Base-by-base conservation (phyloP, 2,888 invertebrate species). In the Trissolcus japonicus region DNA sequence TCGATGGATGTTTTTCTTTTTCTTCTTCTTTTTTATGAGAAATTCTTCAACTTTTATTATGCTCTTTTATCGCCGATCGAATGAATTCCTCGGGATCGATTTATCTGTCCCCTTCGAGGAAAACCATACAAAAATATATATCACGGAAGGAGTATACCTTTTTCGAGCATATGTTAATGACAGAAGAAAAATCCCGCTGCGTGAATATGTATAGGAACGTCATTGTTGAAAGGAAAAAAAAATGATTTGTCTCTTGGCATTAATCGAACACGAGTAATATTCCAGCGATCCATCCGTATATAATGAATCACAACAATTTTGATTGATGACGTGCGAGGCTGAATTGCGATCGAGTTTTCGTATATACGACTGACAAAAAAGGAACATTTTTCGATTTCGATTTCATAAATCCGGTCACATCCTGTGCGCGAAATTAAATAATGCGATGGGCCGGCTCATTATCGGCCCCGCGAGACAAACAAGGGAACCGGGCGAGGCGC, bases 401-500 rank as follows among this genome's bases (percentile, higher is more conserved):
- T 71, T 65, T 71, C 76, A 57, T 57, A 57, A 66, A 69, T 60
- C 66, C 48, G 54, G 61, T 71, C 76, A 65, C 69, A 66, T 65
- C 76, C 29, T 17, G 41, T 14, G 54, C 2, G 35, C 25, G n/a
- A 68, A 61, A 69, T 82, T 82, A 83, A 84, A 84, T 83, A 82
- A 86, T 85, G 85, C 85, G 84, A 83, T 83, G 84, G 82, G 80
- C 81, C 81, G 80, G 55, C 82, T 81, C 81, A 79, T 80, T 79
- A 80, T 77, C 16, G 65, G 57, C 51, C 60, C 55, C 71, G 75
- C 77, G 72, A n/a, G n/a, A 77, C 73, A 66, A 60, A 66, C 54
- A 72, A 68, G 76, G 73, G 66, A 72, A 75, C 67, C 35, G 67
- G 74, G 63, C 48, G 59, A 78, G 73, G 74, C 59, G 57, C 69